Conservation (phyloP, 1,140 invertebrate genomes). For the Leguminivora glycinivorella region DNA sequence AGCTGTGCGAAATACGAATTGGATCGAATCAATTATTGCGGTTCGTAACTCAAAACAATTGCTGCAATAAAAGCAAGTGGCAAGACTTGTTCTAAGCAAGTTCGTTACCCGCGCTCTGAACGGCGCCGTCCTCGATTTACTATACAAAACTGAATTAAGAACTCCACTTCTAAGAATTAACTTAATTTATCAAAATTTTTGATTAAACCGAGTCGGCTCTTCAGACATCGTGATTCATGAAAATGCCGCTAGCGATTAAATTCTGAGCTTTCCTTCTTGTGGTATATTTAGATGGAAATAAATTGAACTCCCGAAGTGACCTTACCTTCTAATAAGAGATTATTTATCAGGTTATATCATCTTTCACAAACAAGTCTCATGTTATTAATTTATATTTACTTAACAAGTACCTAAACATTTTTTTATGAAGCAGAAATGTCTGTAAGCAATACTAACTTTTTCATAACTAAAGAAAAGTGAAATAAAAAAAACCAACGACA, state of each 20-base stretch:
- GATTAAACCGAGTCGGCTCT: neutral
- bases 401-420: too few species aligned
- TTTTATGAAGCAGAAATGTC: too few species aligned
- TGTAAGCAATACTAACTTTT: too few species aligned
- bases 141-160: slow-evolving; percentile 11
- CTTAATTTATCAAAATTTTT: neutral
- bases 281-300: too few species aligned
- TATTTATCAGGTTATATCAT: too few species aligned
- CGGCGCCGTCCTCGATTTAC: neutral
- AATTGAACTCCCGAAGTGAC: too few species aligned
- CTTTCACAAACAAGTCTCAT: too few species aligned
- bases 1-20: slow-evolving; percentile 37
- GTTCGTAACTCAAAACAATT: slow-evolving; percentile 39
- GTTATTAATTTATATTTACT: too few species aligned
- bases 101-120: slow-evolving; percentile 1
- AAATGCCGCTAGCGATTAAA: neutral
- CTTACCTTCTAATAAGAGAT: too few species aligned
- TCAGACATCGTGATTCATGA: neutral
- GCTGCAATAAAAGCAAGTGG: slow-evolving; percentile 32
- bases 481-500: too few species aligned
- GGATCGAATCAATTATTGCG: slow-evolving; percentile 43
- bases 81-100: slow-evolving; percentile 20
- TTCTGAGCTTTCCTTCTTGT: neutral
- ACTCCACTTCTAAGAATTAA: neutral
- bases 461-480: too few species aligned